Base-by-base conservation (phyloP, 2,797 vertebrate species). In the Rhodeus uyekii region DNA sequence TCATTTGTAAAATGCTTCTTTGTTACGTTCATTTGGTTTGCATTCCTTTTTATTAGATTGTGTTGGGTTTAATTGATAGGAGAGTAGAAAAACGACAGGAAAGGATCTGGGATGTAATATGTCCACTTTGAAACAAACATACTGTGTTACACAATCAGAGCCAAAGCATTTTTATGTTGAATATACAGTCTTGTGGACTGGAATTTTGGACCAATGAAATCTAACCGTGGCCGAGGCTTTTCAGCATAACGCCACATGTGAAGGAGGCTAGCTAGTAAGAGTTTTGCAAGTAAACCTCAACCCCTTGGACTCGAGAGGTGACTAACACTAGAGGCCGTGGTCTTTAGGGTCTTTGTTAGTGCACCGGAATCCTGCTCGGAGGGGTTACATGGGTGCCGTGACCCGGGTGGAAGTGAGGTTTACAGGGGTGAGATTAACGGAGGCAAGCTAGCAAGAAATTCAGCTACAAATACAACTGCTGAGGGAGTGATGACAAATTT, bases 11-110 rank as follows among this genome's bases (percentile, higher is more conserved):
- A 8, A 14, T 58, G 0, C 8, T 4, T 68, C 16, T 36, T 19
- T 19, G 36, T n/a, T 27, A 27, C 24, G 27, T 18, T 68, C 13
- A 68, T 44, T 46, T 2, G 27, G 42, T 48, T 48, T 13, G 9
- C 68, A 32, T 71, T 71, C 5, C 68, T 71, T 19, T 32, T 71
- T 71, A 71, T 71, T 71, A 12, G 16, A 46, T 71, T 27, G 19
- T 71, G 18, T 22, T 32, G 42, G 18, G 24, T 71, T 71, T 71
- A 32, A 46, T 32, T 71, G 42, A 71, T 32, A 27, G 16, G 16
- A 46, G 16, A 42, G 67, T 27, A 69, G 8, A 71, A 42, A 32
- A 71, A 32, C 2, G 8, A 3, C 2, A 12, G 42, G 27, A 46
- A 46, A 32, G 19, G 4, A 19, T 71, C 13, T 71, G 8, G 8